Conservation (phyloP, 2,797 vertebrate genomes). For the Dromococcyx pavoninus region DNA sequence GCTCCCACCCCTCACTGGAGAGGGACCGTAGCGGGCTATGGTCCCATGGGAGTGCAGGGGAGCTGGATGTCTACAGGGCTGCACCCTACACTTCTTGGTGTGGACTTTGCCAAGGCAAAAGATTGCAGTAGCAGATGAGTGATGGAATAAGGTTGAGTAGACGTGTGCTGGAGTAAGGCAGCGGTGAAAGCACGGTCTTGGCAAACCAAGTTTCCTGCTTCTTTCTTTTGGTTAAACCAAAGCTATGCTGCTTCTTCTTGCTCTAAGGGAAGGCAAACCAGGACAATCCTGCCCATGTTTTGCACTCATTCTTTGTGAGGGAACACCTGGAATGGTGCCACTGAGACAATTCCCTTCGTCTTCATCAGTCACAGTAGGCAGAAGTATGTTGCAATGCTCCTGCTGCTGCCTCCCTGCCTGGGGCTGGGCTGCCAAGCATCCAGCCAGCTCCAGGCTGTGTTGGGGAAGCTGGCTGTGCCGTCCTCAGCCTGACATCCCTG, state of each 20-base stretch:
- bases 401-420: background rate
- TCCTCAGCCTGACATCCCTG: background rate
- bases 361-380: accelerated
- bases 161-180: too few relatives aligned
- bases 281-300: accelerated
- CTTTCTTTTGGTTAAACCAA: background rate
- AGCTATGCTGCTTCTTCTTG: background rate
- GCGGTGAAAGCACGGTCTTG: accelerated
- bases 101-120: background rate
- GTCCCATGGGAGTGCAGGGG: background rate
- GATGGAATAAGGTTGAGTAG: background rate
- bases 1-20: background rate
- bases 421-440: background rate
- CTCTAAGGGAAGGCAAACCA: background rate
- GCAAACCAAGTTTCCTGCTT: background rate
- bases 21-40: accelerated
- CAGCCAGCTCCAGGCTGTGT: background rate
- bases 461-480: background rate
- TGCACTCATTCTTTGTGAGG: background rate
- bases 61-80: background rate
- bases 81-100: accelerated
- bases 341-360: accelerated
- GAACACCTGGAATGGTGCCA: background rate
- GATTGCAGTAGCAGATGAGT: background rate
- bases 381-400: background rate